Evolutionary conservation across 2,888 invertebrate species (phyloP).

Genomic region (Cephus pulcher): DNA sequence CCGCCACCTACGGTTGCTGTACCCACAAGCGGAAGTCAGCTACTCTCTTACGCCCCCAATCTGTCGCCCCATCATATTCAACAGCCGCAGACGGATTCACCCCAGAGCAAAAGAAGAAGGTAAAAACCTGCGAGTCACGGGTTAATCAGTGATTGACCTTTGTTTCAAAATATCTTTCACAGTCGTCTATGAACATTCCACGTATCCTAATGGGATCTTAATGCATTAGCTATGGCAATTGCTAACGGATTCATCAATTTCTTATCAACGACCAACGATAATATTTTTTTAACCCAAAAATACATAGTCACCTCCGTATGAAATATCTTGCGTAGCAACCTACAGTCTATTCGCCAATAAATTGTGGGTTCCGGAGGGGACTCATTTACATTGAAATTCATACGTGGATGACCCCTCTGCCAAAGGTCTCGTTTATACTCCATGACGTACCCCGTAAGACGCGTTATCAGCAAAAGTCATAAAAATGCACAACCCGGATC

Average conservation of each 20-base stretch:
- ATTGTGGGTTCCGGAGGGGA: background rate
- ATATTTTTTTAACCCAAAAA: background rate
- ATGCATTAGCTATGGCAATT: background rate
- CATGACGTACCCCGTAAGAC: background rate
- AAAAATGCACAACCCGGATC: background rate
- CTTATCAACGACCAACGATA: background rate
- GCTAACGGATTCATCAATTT: background rate
- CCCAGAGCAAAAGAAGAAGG: constrained; percentile 57
- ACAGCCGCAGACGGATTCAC: constrained; percentile 48
- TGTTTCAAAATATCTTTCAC: background rate
- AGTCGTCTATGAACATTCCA: background rate
- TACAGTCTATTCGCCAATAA: no score
- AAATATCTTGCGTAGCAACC: background rate
- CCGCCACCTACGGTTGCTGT: constrained; percentile 37
- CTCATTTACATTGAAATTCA: background rate
- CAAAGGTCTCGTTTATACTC: background rate
- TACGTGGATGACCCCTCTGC: background rate
- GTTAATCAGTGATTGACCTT: background rate
- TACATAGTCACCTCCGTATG: background rate
- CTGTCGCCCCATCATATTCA: constrained; percentile 59
- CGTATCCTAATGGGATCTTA: background rate
- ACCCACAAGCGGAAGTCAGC: constrained; percentile 46
- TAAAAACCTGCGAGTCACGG: constrained; percentile 26
- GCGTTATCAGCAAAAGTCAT: background rate
- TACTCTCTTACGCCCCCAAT: constrained; percentile 56